Base-by-base conservation (phyloP, 1,140 invertebrate genomes). In the Leptinotarsa lineolata region DNA sequence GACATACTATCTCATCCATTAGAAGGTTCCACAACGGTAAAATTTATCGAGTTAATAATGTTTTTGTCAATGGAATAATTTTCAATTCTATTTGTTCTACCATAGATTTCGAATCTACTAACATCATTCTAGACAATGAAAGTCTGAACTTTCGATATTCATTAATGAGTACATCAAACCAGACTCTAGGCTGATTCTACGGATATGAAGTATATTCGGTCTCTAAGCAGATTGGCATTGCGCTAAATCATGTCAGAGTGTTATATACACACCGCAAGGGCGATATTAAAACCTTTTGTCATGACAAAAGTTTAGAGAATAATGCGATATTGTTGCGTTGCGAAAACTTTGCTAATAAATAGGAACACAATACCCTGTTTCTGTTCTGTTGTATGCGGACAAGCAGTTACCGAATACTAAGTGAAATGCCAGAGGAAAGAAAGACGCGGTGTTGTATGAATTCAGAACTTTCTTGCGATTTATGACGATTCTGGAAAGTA, bases 281-380 rank as follows among this genome's bases (percentile, higher is more conserved):
- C 48, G 48, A 54, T 54, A 54, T 54, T 54, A 54, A 54, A 54
- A 54, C 48, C 48, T 54, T 54, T 54, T 54, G 48, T 54, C 48
- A 54, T 54, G 48, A 54, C 12, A 54, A 54, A 54, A 54, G 48
- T 54, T 54, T 54, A 54, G 15, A 54, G 48, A 54, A 54, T 54
- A 54, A 54, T 54, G 48, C n/a, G 48, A 54, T 54, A 54, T 54
- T n/a, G 48, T 54, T 54, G 15, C 6, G 48, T 54, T 54, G 15
- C n/a, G 48, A 18, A 54, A 54, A 54, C 48, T 54, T 54, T 54
- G 48, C 48, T 18, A 54, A 54, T 54, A 54, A 54, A 54, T 54
- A 54, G 48, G n/a, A 54, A 54, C 48, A 54, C 48, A 54, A 54
- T 54, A 54, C 48, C n/a, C 48, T 16, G 48, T 39, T 39, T 39